Conservation (phyloP, 2,113 vertebrate species). For the Sceloporus tristichus region DNA sequence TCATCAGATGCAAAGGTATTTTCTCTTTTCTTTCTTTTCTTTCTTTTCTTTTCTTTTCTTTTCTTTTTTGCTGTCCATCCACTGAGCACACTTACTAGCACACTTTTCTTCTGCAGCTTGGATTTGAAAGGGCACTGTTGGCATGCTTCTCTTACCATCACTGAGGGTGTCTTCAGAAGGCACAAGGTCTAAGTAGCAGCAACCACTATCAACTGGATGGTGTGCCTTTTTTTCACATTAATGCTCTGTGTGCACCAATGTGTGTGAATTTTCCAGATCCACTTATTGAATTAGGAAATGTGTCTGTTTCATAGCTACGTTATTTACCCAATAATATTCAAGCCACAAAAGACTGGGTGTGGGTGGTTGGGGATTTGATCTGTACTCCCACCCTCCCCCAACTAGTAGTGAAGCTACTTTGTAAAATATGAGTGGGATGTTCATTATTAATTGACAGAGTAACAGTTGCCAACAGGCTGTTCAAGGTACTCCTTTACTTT, state of each 20-base stretch:
- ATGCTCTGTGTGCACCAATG: too few relatives aligned
- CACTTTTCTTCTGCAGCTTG: not conserved
- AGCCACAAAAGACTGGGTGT: too few relatives aligned
- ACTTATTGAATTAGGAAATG: not conserved
- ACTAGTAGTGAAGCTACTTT: too few relatives aligned
- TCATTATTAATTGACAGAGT: not conserved
- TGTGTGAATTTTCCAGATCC: not conserved
- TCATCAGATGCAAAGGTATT: slow-evolving; percentile 81
- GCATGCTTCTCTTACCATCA: not conserved
- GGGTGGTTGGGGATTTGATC: too few relatives aligned
- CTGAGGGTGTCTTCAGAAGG: not conserved
- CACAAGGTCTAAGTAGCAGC: not conserved
- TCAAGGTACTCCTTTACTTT: not conserved
- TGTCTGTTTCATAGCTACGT: not conserved
- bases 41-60: too few relatives aligned
- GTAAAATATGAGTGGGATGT: too few relatives aligned
- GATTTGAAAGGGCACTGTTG: not conserved
- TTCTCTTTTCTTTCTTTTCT: slow-evolving; percentile 4
- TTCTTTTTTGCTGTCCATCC: not conserved
- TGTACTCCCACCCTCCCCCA: too few relatives aligned
- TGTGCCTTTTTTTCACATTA: not conserved
- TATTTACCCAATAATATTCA: not conserved
- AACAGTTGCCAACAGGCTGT: not conserved
- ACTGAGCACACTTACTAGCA: not conserved
- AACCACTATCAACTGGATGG: not conserved